Evolutionary conservation across 2,888 invertebrate species (phyloP).

Genomic region (Norana najaformis): DNA sequence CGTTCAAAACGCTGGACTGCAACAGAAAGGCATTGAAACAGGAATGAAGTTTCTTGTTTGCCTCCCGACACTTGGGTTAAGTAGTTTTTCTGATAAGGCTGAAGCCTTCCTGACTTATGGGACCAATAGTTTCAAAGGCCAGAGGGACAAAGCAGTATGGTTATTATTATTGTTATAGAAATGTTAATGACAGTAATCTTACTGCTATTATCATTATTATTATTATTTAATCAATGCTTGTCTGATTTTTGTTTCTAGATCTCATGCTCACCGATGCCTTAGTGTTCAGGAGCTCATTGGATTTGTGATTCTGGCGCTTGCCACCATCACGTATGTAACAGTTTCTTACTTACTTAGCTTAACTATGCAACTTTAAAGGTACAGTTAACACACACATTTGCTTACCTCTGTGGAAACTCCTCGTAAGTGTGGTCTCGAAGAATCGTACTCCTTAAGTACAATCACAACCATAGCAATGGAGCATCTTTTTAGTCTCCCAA

Average conservation of each 20-base stretch:
- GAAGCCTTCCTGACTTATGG: too few relatives aligned
- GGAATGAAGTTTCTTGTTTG: too few relatives aligned
- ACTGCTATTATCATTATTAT: too few relatives aligned
- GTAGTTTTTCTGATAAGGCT: too few relatives aligned
- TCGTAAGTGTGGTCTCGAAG: neutral
- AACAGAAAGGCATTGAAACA: too few relatives aligned
- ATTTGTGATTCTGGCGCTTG: neutral
- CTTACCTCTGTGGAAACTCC: neutral
- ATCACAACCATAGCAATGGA: neutral
- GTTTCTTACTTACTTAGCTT: neutral
- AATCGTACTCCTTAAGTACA: neutral
- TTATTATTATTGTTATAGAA: too few relatives aligned
- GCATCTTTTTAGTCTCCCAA: too few relatives aligned
- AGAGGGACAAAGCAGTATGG: too few relatives aligned
- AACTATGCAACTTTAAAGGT: neutral
- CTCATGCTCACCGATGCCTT: neutral
- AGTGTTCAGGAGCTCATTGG: neutral
- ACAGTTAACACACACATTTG: neutral
- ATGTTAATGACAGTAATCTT: too few relatives aligned
- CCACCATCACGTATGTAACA: neutral
- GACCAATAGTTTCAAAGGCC: too few relatives aligned
- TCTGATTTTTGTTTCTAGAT: neutral
- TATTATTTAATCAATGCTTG: neutral
- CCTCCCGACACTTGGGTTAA: too few relatives aligned
- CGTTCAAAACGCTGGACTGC: too few relatives aligned